Conservation (phyloP, 1,140 invertebrate genomes). For the Pseudomyrmex concolor region DNA sequence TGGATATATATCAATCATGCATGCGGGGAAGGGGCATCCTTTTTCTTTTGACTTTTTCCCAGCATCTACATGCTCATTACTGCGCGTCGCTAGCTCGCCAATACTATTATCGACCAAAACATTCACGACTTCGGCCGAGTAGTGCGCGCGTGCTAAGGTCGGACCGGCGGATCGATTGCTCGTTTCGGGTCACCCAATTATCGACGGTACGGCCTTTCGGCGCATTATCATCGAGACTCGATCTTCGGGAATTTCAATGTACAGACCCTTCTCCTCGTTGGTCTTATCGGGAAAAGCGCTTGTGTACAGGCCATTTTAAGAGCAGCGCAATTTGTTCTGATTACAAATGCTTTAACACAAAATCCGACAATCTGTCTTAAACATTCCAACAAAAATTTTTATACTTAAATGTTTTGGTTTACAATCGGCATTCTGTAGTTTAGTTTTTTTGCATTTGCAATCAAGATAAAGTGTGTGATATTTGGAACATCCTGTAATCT, state of each 20-base stretch:
- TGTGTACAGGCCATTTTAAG: not conserved
- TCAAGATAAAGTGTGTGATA: not conserved
- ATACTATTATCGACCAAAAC: slow-evolving; percentile 20
- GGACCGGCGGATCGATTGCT: slow-evolving; percentile 39
- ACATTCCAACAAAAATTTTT: slow-evolving; percentile 5
- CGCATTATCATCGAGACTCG: slow-evolving; percentile 52
- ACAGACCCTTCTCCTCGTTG: not conserved
- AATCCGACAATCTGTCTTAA: too few species aligned
- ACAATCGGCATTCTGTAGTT: too few species aligned
- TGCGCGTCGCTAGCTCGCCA: not conserved
- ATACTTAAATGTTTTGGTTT: too few species aligned
- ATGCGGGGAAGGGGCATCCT: not conserved
- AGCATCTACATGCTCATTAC: slow-evolving; percentile 2
- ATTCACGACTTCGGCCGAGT: slow-evolving; percentile 10
- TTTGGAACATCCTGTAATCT: not conserved
- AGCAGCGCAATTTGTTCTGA: not conserved
- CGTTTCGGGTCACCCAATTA: slow-evolving; percentile 62
- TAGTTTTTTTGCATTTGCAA: not conserved
- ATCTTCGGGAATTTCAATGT: slow-evolving; percentile 42
- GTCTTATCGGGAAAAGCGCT: slow-evolving; percentile 71
- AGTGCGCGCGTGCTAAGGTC: slow-evolving; percentile 11
- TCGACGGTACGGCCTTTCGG: slow-evolving; percentile 51
- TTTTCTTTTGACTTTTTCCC: slow-evolving; percentile 4
- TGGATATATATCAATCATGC: slow-evolving; percentile 46
- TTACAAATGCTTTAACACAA: not conserved